Conservation (phyloP, 2,113 vertebrate genomes). For the Zosterops pallidus region DNA sequence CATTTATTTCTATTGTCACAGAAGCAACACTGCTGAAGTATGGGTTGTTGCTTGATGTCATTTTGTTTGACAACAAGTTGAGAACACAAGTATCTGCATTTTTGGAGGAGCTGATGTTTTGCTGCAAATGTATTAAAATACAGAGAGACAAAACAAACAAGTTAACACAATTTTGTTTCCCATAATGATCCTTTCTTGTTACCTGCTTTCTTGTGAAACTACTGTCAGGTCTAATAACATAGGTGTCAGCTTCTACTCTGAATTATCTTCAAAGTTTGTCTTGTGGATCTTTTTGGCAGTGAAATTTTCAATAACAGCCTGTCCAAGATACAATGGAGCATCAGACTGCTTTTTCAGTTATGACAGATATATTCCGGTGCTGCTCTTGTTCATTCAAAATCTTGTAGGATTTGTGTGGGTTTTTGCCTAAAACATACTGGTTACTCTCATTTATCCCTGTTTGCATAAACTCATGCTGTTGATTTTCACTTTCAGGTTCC, state of each 20-base stretch:
- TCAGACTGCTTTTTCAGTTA: neutral
- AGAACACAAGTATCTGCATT: neutral
- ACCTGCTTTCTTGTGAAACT: slow-evolving; percentile 14
- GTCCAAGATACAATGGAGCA: slow-evolving; percentile 31
- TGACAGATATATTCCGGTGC: neutral
- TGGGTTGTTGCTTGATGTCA: neutral
- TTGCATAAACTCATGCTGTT: neutral
- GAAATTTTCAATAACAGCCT: slow-evolving; percentile 46
- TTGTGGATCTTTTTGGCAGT: neutral
- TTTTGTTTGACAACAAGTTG: slow-evolving; percentile 19
- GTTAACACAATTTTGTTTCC: neutral
- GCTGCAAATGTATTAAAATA: neutral
- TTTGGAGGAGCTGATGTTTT: neutral
- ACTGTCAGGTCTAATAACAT: slow-evolving; percentile 45
- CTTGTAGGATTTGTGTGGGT: slow-evolving; percentile 4
- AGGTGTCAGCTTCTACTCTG: slow-evolving; percentile 4
- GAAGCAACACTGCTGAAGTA: neutral
- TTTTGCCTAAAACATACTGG: neutral
- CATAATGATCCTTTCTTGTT: neutral
- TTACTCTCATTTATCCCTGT: slow-evolving; percentile 13
- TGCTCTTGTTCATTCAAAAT: neutral
- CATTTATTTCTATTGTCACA: neutral
- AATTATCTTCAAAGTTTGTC: slow-evolving; percentile 1
- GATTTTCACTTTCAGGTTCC: slow-evolving; percentile 15
- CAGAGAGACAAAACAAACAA: slow-evolving; percentile 26